Evolutionary conservation across 2,888 invertebrate species (phyloP), one percentile per base, ranked within the genome.

Genomic region (Cephus runcator): DNA sequence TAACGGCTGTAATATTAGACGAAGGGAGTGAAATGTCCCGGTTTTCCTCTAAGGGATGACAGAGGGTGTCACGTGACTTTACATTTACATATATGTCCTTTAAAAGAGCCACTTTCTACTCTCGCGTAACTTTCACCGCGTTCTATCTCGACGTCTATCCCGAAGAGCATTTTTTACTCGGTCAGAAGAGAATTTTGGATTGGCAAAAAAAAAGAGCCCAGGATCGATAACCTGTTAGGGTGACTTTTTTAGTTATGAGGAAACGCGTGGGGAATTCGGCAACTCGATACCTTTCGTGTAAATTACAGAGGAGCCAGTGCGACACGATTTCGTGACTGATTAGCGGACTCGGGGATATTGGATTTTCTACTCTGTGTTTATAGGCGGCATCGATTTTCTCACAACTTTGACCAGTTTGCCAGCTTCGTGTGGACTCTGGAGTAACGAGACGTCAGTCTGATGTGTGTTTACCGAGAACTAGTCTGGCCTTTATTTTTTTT

Each of bases 1-100:
- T 86, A 87, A 88, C 86, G 82, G 80, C 80, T 80, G 82, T 87
- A 86, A 87, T 85, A 84, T 85, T 83, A 83, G 83, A 84, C 56
- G 23, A 23, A 56, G 23, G 56, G 23, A 56, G 23, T 56, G 56
- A 56, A 56, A 56, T 9, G 56, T 9, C 23, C 23, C 23, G 56
- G 9, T 23, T 23, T 15, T 56, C 2, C 56, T 23, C 2, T 9
- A 2, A 23, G 56, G 56, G 56, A 56, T 9, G 56, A 56, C 2
- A 56, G 23, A 23, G 56, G 56, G 56, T 9, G 56, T 56, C 56
- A 56, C 56, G 56, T 9, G 56, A 56, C 56, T 56, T 56, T 56
- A 6, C 23, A 23, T 56, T 2, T 56, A 23, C 56, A 1, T 56
- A 9, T 56, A 9, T 23, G 56, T 56, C 23, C 56, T 23, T 56